phyloP scores from a whole-genome alignment of 2,888 invertebrate species.

The Scelioninae gen. 1 region DNA sequence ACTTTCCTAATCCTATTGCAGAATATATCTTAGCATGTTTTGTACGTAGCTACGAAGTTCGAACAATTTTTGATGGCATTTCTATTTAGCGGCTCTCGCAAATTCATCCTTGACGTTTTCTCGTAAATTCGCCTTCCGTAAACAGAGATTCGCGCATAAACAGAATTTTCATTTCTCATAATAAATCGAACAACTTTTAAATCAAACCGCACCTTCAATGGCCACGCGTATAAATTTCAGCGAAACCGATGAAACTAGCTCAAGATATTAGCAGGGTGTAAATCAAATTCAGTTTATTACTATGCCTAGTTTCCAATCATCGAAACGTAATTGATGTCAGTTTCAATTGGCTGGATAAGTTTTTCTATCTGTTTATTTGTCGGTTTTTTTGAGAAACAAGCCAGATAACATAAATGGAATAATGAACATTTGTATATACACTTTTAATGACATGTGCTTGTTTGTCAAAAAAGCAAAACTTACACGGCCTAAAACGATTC shows the following conservation, averaged over 20 bases:
- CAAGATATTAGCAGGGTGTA: conserved; percentile 62
- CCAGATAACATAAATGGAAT: not conserved
- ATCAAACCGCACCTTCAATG: conserved; percentile 50
- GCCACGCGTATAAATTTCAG: conserved; percentile 40
- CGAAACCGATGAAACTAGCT: conserved; percentile 54
- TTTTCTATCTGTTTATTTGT: too few relatives aligned
- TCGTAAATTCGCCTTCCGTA: conserved; percentile 30
- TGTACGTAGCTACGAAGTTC: conserved; percentile 25
- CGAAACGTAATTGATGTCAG: conserved; percentile 14
- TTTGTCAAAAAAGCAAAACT: conserved; percentile 1
- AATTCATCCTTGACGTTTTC: conserved; percentile 39
- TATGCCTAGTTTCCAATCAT: conserved; percentile 32
- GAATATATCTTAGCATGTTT: conserved; percentile 13
- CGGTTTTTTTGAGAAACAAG: conserved; percentile 23
- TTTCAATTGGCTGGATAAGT: conserved; percentile 8
- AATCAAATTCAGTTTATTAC: conserved; percentile 54
- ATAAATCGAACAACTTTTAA: conserved; percentile 49
- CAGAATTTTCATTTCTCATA: conserved; percentile 61
- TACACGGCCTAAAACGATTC: conserved; percentile 26
- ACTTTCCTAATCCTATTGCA: conserved; percentile 12
- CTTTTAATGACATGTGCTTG: conserved; percentile 37
- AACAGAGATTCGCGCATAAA: conserved; percentile 29
- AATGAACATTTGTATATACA: conserved; percentile 37
- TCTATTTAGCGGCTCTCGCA: conserved; percentile 20
- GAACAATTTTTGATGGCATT: conserved; percentile 38